Base-by-base conservation (phyloP, 2,888 invertebrate species). In the Spisula subtruncata region DNA sequence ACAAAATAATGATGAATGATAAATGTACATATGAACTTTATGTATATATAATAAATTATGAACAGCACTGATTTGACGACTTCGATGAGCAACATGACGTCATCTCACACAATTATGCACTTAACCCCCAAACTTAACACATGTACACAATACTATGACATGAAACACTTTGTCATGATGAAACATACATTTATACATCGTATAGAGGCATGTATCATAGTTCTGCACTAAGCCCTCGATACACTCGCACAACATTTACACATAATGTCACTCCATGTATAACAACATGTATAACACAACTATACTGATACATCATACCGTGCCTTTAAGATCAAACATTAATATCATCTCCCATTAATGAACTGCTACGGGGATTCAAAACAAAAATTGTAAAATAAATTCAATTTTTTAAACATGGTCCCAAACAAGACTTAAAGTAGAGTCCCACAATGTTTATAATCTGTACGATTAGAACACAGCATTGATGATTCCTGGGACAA, bases 41-140 rank as follows among this genome's bases (percentile, higher is more conserved):
- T 41, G 41, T 41, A 60, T 60, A 66, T 66, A 25, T 25, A 66
- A 66, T 66, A 66, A 66, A 66, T 66, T 66, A 66, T 66, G 60
- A 66, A 25, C 25, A 66, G 60, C 60, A 66, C 60, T 66, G 60
- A 66, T n/a, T 25, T 20, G 20, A 56, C 60, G 25, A 66, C 60
- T 66, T 51, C 25, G 25, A 66, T 66, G 60, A 66, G 25, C 25
- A 66, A 66, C 51, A 25, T 25, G 2, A 66, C 25, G 25, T n/a
- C 60, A 66, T 25, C 25, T 66, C 25, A 66, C 60, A n/a, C 60
- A 66, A 66, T 66, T 66, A 66, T 66, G 60, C 60, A 25, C n/a
- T 8, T 66, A 66, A n/a, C 60, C 60, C 60, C n/a, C 10, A 66
- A 66, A 66, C 51, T 51, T 51, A 16, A 41, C 16, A 66, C 60